A percentile compares a stretch with the other conserved stretches of the same genome.
Evolutionary conservation across 2,888 invertebrate genomes (phyloP).

Genomic region (Trichogramma evanescens): DNA sequence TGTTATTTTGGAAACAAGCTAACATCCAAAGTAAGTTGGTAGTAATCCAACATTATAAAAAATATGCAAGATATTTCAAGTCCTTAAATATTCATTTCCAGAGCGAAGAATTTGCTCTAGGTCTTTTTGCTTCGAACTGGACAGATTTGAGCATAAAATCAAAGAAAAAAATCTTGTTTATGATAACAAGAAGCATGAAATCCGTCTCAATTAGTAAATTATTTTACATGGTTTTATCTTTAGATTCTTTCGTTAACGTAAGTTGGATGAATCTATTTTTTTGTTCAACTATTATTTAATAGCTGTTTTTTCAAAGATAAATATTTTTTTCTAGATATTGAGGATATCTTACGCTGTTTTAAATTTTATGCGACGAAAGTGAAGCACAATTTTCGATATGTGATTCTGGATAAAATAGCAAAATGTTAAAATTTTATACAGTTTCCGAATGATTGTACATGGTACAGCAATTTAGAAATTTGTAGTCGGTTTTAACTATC

Average conservation of each 20-base stretch:
- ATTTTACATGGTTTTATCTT: constrained; percentile 3
- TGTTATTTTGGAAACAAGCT: constrained; percentile 16
- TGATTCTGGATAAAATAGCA: too few species aligned
- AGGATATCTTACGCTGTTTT: constrained; percentile 16
- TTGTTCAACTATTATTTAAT: too few species aligned
- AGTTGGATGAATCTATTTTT: neutral
- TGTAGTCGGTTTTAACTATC: too few species aligned
- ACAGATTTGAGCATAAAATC: neutral
- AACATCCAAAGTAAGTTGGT: constrained; percentile 5
- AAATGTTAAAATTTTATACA: neutral
- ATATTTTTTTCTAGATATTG: constrained; percentile 5
- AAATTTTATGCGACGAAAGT: constrained; percentile 2
- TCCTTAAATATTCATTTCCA: neutral
- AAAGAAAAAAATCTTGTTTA: constrained; percentile 1
- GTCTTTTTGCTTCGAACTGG: constrained; percentile 10
- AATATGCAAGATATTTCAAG: neutral
- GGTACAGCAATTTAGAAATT: too few species aligned
- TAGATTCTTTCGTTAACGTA: constrained; percentile 13
- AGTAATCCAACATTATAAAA: too few species aligned
- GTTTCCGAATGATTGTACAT: too few species aligned
- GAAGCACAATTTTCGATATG: neutral
- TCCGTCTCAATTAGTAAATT: constrained; percentile 3
- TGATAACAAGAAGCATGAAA: constrained; percentile 5
- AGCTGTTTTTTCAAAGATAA: neutral
- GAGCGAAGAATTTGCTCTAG: constrained; percentile 3